Evolutionary conservation across 2,113 vertebrate species (phyloP), one percentile per base, ranked within the genome.

Genomic region (Dunckerocampus dactyliophorus): DNA sequence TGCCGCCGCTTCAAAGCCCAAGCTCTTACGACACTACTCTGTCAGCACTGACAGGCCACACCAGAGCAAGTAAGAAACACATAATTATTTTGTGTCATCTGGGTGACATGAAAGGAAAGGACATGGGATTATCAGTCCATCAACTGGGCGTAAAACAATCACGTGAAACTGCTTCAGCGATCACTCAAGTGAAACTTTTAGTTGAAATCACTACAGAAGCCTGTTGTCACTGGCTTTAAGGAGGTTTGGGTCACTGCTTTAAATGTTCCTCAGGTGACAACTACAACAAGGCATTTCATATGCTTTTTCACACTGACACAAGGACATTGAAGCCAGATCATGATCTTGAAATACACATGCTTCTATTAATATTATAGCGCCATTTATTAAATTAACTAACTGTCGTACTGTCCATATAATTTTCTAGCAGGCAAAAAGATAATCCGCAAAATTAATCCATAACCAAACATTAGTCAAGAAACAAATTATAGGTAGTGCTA

Each of bases 1-100:
- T 0, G 84, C 91, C 0, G 82, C 90, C n/a, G 69, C 89, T 75
- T 80, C 84, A 10, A 96, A 95, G 53, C 92, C 93, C 75, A 99
- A 94, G 74, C 93, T 99, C 48, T 89, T 92, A 85, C 94, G 96
- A 79, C 94, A 98, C 85, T 96, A 98, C 92, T 99, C 96, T 1
- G 93, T 98, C 91, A 95, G 95, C 93, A 95, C 95, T 46, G 95
- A 98, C 89, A 93, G 90, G 5, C 94, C 96, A 65, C 93, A 93
- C 53, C 91, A 93, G 71, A 93, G 83, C 92, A 95, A 93, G 93
- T 95, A 90, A 92, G 93, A 21, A 21, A 56, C 6, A 21, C 54
- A 20, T 37, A 42, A 55, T 39, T 15, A 16, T 51, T 15, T 28
- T 6, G 14, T 16, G 49, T 24, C 22, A 16, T 51, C 37, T 8